A percentile compares a stretch with the other conserved stretches of the same genome.
phyloP scores from a whole-genome alignment of 2,888 invertebrate species.

The Chrysina gloriosa region DNA sequence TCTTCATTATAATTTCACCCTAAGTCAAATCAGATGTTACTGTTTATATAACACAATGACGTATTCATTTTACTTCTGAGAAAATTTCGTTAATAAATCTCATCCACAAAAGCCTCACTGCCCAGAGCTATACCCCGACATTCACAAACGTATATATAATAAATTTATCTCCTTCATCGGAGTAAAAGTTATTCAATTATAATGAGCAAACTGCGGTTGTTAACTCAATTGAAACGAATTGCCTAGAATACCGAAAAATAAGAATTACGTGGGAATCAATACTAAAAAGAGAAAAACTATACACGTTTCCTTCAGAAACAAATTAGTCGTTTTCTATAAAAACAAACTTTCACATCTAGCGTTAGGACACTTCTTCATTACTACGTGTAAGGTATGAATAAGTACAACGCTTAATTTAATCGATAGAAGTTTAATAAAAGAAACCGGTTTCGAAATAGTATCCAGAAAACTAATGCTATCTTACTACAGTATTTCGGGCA shows the following conservation, averaged over 20 bases:
- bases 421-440: too few relatives aligned
- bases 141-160: conserved; percentile 23
- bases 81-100: conserved; percentile 30
- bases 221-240: conserved; percentile 32
- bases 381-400: too few relatives aligned
- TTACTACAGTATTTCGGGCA: too few relatives aligned
- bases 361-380: too few relatives aligned
- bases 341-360: too few relatives aligned
- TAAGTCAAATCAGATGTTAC: conserved; percentile 31
- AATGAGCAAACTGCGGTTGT: conserved; percentile 26
- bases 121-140: conserved; percentile 15
- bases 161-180: conserved; percentile 32
- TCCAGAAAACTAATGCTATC: too few relatives aligned
- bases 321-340: too few relatives aligned
- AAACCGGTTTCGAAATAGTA: too few relatives aligned
- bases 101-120: background rate
- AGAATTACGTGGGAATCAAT: background rate
- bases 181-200: conserved; percentile 33
- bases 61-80: conserved; percentile 16
- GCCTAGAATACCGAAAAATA: background rate
- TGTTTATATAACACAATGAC: conserved; percentile 10
- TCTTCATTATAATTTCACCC: background rate
- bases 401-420: background rate
- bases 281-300: background rate
- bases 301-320: too few relatives aligned